Conservation (phyloP, 64 coral and sea anemone genomes). For the Astreopora myriophthalma region DNA sequence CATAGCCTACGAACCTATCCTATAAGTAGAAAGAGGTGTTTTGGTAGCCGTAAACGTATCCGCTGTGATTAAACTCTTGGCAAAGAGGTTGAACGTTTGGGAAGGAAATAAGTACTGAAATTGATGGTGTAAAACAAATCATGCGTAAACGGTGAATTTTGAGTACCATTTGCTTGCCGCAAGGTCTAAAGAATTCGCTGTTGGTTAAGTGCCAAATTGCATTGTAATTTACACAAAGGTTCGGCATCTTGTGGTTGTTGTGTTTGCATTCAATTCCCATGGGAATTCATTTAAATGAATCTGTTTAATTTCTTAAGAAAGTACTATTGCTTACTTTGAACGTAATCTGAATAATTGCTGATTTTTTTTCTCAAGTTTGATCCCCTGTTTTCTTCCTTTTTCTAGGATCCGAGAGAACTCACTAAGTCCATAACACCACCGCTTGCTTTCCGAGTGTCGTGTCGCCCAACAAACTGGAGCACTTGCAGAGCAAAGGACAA, state of each 20-base stretch:
- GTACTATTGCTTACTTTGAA: too few relatives aligned
- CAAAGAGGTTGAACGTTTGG: too few relatives aligned
- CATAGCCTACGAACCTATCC: too few relatives aligned
- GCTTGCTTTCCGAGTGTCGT: constrained; percentile 45
- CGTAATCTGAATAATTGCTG: neutral
- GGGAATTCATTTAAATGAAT: neutral
- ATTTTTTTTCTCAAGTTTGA: neutral
- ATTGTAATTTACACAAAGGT: neutral
- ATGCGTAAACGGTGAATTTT: too few relatives aligned
- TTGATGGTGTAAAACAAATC: too few relatives aligned
- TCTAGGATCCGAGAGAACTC: constrained; percentile 32
- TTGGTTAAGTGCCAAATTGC: neutral
- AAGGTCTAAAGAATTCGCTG: too few relatives aligned
- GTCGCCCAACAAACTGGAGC: constrained; percentile 19
- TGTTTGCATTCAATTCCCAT: neutral
- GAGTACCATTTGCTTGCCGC: too few relatives aligned
- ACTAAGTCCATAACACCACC: constrained; percentile 64
- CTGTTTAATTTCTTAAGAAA: neutral
- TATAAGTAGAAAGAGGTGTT: too few relatives aligned
- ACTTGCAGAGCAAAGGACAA: neutral
- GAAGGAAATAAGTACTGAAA: too few relatives aligned
- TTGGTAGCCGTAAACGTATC: too few relatives aligned
- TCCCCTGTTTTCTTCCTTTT: neutral
- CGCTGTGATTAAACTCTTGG: too few relatives aligned
- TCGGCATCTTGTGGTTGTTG: neutral